Evolutionary conservation across 2,888 invertebrate genomes (phyloP).

Genomic region (Trichacis sp.): DNA sequence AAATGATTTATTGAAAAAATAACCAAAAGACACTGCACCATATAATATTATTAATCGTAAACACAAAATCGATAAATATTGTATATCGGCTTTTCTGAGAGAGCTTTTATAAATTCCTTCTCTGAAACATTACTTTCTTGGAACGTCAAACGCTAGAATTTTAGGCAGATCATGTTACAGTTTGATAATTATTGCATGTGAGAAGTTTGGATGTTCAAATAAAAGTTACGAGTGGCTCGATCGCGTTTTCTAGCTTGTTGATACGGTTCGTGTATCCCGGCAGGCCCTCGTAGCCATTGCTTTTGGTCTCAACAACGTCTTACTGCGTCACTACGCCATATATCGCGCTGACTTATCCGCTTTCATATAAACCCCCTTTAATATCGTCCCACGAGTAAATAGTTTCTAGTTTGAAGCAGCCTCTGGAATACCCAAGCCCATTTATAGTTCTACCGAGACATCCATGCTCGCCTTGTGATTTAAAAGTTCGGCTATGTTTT

Average conservation of each 20-base stretch:
- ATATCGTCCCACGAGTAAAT: constrained; percentile 61
- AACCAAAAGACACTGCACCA: no score
- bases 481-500: constrained; percentile 22
- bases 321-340: constrained; percentile 43
- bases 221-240: constrained; percentile 47
- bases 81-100: no score
- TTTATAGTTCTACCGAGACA: constrained; percentile 33
- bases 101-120: no score
- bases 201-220: background rate
- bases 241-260: constrained; percentile 26
- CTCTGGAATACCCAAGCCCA: constrained; percentile 38
- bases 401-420: constrained; percentile 55
- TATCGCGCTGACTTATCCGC: constrained; percentile 56
- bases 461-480: constrained; percentile 25
- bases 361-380: constrained; percentile 56
- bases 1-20: no score
- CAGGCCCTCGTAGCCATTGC: constrained; percentile 36
- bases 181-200: no score
- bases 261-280: constrained; percentile 31
- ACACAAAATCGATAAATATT: no score
- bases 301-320: constrained; percentile 49
- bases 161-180: no score
- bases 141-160: no score
- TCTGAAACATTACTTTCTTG: no score
- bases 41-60: no score